Evolutionary conservation across 1,140 invertebrate genomes (phyloP), one percentile per base, ranked within the genome.

Genomic region (Diploscapter pachys): DNA sequence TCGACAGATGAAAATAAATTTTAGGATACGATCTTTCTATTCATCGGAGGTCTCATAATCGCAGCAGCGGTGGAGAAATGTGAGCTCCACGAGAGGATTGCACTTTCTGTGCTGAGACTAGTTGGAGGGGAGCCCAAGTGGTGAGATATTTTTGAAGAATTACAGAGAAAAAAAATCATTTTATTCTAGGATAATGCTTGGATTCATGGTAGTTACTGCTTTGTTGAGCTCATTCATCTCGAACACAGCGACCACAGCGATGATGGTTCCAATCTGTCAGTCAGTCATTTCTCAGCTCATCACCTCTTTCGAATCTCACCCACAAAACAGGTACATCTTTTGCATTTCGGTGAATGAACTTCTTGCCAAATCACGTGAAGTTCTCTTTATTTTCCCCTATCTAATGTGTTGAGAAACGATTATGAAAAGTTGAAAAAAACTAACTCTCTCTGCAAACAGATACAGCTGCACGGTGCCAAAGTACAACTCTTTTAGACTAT

Each of bases 51-150:
- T 31, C 79, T 95, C 65, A 90, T 93, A 80, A 90, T 94, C 48
- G 93, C 93, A 0, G 89, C 92, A 5, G 92, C 92, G 0, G 91
- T 94, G 3, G 92, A 95, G 87, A 90, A 93, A 81, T 91, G 91
- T 73, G 91, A 92, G 83, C 86, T 95, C 4, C 93, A 95, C 78
- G 90, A 91, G 81, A 88, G 93, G 76, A 90, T 95, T 2, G 93
- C 93, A 0, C 86, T 95, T 49, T 89, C 89, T 77, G 91, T 92
- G 4, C 90, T 94, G 67, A 90, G 91, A 69, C 86, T 90, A 5
- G 90, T 94, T 55, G 93, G 93, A 57, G 80, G 87, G 4, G 86
- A 87, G 63, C 87, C 88, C 6, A 85, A 84, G 81, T 88, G 86
- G 88, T 88, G 66, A 54, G 66, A 48, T 56, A 31, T 68, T 9